Evolutionary conservation across 53 echinoderm and acorn worm genomes (phyloP), one percentile per base, ranked within the genome.

Genomic region (Astropecten irregularis): DNA sequence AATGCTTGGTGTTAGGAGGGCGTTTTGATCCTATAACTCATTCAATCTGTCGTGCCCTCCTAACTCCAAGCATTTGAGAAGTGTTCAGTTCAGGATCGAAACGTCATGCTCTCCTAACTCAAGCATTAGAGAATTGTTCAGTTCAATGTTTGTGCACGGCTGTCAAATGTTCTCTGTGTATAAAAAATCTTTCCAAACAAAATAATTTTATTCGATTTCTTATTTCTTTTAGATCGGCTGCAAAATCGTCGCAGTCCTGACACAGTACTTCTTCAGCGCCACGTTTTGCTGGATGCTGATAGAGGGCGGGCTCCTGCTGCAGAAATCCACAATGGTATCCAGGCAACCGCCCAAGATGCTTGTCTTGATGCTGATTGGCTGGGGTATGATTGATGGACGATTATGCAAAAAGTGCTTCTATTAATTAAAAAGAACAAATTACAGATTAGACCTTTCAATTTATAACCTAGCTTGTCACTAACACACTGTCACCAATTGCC

Each of bases 271-370:
- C 32, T 84, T 59, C 28, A 84, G 71, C 32, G 57, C 59, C 26
- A 38, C 84, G 15, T 84, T 84, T 4, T 54, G 42, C 31, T 84
- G 84, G 84, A 84, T 84, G 84, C 36, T 84, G 61, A 13, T 84
- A 36, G 84, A 84, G 71, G 71, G 84, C 61, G 71, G 40, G 31
- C 84, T 71, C 46, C 71, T 84, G 29, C 68, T 54, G 47, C 84
- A 84, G 44, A 71, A 54, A 55, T 60, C 61, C 4, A 60, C 19
- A 19, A 56, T 71, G 60, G 70, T 71, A 56, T 61, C 60, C 60
- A 50, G 16, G 61, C 44, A 84, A 40, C 71, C 44, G 44, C 72
- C 71, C 14, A 84, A 40, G 60, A 40, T 77, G 7, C 44, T 40
- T 30, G 4, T 49, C n/a, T 47, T 84, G 47, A 60, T 70, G 48